These are phyloP conservation scores for Cossypha heuglini DNA, from an alignment of 2,797 vertebrate species.

Conservation along the genomic window DNA sequence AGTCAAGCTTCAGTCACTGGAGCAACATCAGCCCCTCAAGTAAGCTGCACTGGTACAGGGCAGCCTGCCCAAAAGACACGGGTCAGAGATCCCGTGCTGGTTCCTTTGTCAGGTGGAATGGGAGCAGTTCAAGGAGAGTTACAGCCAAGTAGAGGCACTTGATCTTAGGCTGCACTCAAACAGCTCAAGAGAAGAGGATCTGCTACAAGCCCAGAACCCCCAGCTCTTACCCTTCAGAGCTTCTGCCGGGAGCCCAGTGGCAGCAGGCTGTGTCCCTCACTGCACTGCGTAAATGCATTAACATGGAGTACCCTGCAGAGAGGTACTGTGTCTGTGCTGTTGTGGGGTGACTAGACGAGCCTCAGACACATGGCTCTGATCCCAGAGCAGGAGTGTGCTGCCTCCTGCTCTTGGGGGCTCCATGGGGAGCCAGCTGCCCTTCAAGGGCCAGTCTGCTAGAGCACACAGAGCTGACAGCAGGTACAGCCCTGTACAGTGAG, in stretches of 20 bases:
- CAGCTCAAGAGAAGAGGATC: neutral
- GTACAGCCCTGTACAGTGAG: neutral
- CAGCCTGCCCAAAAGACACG: neutral
- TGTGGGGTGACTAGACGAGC: neutral
- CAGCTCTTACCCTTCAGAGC: neutral
- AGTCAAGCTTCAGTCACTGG: neutral
- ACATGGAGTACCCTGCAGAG: neutral
- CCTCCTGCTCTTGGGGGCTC: neutral
- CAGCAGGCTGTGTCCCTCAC: neutral
- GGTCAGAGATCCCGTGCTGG: neutral
- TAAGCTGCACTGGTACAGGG: neutral
- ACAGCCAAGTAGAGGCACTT: neutral
- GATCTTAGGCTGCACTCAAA: neutral
- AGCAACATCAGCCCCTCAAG: neutral
- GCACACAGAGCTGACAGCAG: neutral
- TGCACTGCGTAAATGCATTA: neutral
- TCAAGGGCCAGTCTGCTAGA: neutral
- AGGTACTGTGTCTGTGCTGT: accelerated
- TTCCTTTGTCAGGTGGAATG: neutral
- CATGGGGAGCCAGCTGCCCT: neutral
- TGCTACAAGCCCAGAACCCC: neutral
- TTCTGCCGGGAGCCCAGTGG: neutral
- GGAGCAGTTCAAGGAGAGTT: neutral
- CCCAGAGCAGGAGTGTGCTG: accelerated
- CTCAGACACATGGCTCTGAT: neutral